A percentile compares a stretch with the other conserved stretches of the same genome.
Conservation (phyloP, 2,888 invertebrate genomes). For the Cepaea hortensis region DNA sequence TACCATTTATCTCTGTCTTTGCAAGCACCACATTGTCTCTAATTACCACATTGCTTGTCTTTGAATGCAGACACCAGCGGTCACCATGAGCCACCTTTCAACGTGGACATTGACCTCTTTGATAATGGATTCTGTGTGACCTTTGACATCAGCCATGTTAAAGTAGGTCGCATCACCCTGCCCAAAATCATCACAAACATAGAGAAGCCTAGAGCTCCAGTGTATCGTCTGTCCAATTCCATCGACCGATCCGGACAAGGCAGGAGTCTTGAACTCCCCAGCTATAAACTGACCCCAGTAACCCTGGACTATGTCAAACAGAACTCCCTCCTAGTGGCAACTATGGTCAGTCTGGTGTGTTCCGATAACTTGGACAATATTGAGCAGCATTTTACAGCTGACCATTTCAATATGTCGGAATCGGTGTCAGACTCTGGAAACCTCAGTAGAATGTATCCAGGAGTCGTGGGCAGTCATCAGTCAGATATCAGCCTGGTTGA, state of each 20-base stretch:
- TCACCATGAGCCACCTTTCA: constrained; percentile 59
- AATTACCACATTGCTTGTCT: neutral
- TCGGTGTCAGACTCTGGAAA: constrained; percentile 12
- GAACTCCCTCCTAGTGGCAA: constrained; percentile 70
- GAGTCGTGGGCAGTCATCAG: constrained; percentile 41
- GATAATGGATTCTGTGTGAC: constrained; percentile 55
- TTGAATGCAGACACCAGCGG: constrained; percentile 52
- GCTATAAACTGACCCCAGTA: constrained; percentile 62
- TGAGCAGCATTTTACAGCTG: constrained; percentile 63
- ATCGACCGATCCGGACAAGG: constrained; percentile 28
- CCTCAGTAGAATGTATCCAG: constrained; percentile 12
- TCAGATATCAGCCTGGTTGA: constrained; percentile 70
- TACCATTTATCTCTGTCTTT: too few species aligned
- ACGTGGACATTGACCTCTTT: constrained; percentile 57
- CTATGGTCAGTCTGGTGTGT: constrained; percentile 70
- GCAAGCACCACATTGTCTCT: too few species aligned
- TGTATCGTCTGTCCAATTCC: constrained; percentile 22
- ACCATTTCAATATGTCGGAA: constrained; percentile 57
- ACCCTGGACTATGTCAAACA: constrained; percentile 71
- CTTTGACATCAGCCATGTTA: constrained; percentile 41
- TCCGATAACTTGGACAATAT: constrained; percentile 69
- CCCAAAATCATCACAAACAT: neutral
- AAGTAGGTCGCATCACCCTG: neutral
- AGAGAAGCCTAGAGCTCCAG: neutral
- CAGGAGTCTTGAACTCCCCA: constrained; percentile 34